phyloP scores from a whole-genome alignment of 64 coral and sea anemone genomes.

The Stichodactyla mertensii region DNA sequence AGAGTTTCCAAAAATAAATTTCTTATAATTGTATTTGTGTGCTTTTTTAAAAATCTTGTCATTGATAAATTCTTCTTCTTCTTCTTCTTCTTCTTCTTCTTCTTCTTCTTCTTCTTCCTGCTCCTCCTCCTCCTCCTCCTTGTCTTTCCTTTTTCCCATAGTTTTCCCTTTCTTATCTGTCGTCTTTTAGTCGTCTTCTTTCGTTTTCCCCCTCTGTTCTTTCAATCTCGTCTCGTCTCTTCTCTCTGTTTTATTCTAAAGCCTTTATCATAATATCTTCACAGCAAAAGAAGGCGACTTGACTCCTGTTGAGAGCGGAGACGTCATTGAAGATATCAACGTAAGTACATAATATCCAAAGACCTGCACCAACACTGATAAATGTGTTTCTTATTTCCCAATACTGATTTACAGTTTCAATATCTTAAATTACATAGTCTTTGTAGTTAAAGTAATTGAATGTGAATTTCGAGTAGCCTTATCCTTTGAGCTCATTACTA shows the following conservation, averaged over 20 bases:
- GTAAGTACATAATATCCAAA: slow-evolving; percentile 41
- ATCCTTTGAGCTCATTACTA: not conserved
- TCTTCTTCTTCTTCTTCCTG: too few species aligned
- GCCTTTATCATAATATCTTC: not conserved
- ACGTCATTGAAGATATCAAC: slow-evolving; percentile 86
- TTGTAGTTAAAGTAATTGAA: not conserved
- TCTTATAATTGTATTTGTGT: too few species aligned
- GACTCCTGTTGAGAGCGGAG: slow-evolving; percentile 53
- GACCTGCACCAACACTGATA: not conserved
- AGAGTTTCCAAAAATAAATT: too few species aligned
- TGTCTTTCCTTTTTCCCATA: too few species aligned
- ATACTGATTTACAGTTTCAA: not conserved
- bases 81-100: not conserved
- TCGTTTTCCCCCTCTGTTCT: not conserved
- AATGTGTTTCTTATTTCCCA: not conserved
- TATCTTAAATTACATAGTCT: not conserved
- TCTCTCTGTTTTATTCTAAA: not conserved
- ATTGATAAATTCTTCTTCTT: not conserved
- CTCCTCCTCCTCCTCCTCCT: too few species aligned
- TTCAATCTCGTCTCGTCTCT: not conserved
- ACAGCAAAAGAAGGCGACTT: slow-evolving; percentile 52
- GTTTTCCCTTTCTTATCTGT: not conserved
- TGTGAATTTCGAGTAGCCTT: not conserved
- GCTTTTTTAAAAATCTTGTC: not conserved
- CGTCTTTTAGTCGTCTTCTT: not conserved